Conservation (phyloP, 2,113 vertebrate genomes). For the Merops nubicus region DNA sequence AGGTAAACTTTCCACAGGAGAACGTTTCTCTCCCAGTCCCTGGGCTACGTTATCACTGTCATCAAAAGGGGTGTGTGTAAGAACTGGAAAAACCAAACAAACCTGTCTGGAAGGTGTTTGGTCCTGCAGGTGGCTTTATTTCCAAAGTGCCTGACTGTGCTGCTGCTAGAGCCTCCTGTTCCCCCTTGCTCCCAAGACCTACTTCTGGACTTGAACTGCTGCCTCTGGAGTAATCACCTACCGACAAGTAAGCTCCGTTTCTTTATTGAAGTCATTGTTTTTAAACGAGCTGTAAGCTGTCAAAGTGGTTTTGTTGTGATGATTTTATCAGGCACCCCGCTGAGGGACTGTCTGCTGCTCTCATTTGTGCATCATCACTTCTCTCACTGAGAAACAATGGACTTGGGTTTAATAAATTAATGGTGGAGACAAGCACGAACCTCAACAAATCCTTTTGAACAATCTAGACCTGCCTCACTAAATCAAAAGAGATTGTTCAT, state of each 20-base stretch:
- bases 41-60: conserved; percentile 59
- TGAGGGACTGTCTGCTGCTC: background rate
- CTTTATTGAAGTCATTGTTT: background rate
- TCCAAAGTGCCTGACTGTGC: conserved; percentile 14
- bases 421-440: background rate
- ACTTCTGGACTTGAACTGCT: conserved; percentile 41
- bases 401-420: background rate
- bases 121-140: conserved; percentile 67
- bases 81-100: conserved; percentile 78
- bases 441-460: background rate
- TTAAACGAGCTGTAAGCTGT: background rate
- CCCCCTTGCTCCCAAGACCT: conserved; percentile 34
- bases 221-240: background rate
- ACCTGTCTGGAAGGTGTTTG: conserved; percentile 72
- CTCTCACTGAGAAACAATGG: background rate
- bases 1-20: conserved; percentile 50
- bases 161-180: conserved; percentile 26
- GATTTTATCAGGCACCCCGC: background rate
- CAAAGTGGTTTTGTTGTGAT: background rate
- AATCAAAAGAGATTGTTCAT: background rate
- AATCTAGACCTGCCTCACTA: background rate
- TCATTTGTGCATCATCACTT: background rate
- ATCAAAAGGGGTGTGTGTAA: conserved; percentile 69
- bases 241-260: conserved; percentile 70
- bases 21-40: background rate